Evolutionary conservation across 2,888 invertebrate genomes (phyloP).

Genomic region (Electrophaes corylata): DNA sequence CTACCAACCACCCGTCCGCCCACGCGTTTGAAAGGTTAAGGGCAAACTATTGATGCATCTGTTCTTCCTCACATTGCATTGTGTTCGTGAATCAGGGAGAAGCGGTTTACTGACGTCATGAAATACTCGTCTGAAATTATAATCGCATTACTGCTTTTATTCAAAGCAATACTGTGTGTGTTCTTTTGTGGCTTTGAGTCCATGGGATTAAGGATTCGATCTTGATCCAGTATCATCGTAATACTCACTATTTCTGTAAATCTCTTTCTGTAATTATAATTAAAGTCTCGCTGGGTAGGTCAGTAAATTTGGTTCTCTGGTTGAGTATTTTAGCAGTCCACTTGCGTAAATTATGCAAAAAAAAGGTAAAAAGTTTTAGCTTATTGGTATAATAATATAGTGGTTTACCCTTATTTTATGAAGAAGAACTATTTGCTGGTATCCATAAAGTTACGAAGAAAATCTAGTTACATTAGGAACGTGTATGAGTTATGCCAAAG

Average conservation of each 20-base stretch:
- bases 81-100: slow-evolving; percentile 43
- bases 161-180: no score
- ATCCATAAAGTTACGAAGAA: slow-evolving; percentile 20
- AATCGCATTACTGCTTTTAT: slow-evolving; percentile 31
- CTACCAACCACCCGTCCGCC: slow-evolving; percentile 40
- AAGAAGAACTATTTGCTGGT: slow-evolving; percentile 9
- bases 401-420: slow-evolving; percentile 1
- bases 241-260: no score
- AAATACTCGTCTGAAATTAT: slow-evolving; percentile 31
- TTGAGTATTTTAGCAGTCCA: no score
- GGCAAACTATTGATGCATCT: slow-evolving; percentile 62
- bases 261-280: no score
- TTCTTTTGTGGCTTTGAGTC: slow-evolving; percentile 13
- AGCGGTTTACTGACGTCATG: slow-evolving; percentile 42
- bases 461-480: slow-evolving; percentile 21
- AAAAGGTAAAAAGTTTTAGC: no score
- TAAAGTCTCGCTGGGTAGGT: no score
- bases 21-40: slow-evolving; percentile 68
- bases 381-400: background rate
- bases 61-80: slow-evolving; percentile 49
- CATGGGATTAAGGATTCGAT: slow-evolving; percentile 6
- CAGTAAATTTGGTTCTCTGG: no score
- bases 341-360: no score
- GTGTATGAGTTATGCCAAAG: slow-evolving; percentile 14
- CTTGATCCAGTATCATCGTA: no score